Conservation (phyloP, 2,797 vertebrate species). For the Trachurus trachurus region DNA sequence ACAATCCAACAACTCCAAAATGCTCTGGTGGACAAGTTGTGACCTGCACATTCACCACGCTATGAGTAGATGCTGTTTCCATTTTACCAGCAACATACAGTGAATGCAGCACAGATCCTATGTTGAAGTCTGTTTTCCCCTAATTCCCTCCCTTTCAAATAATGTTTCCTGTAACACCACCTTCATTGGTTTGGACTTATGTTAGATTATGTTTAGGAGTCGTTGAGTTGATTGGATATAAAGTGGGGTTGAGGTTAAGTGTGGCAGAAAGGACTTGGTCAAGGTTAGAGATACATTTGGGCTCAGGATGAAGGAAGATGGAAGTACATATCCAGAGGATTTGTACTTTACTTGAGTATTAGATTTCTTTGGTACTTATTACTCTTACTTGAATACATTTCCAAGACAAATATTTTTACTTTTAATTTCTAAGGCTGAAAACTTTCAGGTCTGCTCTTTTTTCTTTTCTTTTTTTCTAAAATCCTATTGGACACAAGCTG, state of each 20-base stretch:
- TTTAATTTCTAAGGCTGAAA: no score
- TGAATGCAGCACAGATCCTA: neutral
- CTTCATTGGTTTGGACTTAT: neutral
- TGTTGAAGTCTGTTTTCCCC: neutral
- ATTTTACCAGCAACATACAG: neutral
- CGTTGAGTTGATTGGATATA: neutral
- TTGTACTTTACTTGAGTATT: no score
- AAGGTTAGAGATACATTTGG: neutral
- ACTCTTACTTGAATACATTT: no score
- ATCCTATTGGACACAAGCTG: no score
- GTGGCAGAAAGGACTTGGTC: neutral
- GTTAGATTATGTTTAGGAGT: neutral
- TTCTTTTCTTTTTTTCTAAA: no score
- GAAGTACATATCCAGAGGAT: no score
- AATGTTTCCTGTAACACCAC: neutral
- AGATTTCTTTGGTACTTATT: no score
- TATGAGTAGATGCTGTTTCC: neutral
- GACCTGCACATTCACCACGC: no score
- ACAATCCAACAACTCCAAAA: no score
- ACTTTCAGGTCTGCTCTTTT: no score
- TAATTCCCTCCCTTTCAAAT: neutral
- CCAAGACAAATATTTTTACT: no score
- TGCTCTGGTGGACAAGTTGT: no score
- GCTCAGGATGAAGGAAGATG: neutral
- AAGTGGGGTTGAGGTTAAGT: neutral